A percentile compares a stretch with the other conserved stretches of the same genome.
phyloP scores from a whole-genome alignment of 2,113 vertebrate genomes.

The Trichechus manatus region DNA sequence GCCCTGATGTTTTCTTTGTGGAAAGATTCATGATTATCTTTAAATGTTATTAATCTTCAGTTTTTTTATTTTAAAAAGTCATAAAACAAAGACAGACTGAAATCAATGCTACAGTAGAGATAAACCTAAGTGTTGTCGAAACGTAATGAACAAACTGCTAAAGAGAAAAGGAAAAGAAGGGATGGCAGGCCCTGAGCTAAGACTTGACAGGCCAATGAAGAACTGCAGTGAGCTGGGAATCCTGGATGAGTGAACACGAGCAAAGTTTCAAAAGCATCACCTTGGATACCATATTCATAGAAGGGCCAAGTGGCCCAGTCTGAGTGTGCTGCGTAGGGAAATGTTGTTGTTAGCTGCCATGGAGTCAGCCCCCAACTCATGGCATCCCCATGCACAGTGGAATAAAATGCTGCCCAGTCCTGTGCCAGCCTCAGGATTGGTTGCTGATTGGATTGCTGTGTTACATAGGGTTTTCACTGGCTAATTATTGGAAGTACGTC shows the following conservation, averaged over 20 bases:
- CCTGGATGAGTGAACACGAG: not conserved
- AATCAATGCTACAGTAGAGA: not conserved
- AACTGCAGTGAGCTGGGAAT: not conserved
- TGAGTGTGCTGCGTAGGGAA: not conserved
- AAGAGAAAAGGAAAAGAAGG: conserved; percentile 21
- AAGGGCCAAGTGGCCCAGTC: not conserved
- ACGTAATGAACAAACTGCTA: not conserved
- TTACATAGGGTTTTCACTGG: not conserved
- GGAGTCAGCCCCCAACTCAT: not conserved
- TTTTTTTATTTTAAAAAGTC: not conserved
- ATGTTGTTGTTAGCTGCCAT: not conserved
- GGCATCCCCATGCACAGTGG: not conserved
- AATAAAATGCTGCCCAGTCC: not conserved
- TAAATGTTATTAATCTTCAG: not conserved
- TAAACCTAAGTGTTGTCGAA: not conserved
- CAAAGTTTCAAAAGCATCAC: not conserved
- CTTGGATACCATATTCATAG: too few species aligned
- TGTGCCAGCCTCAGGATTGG: not conserved
- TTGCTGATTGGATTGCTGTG: not conserved
- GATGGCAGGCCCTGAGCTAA: not conserved
- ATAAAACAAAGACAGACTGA: conserved; percentile 13
- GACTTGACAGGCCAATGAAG: not conserved
- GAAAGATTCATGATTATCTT: not conserved
- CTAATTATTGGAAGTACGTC: not conserved
- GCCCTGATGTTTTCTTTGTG: not conserved